phyloP scores from a whole-genome alignment of 2,797 vertebrate species.

The Peromyscus eremicus region DNA sequence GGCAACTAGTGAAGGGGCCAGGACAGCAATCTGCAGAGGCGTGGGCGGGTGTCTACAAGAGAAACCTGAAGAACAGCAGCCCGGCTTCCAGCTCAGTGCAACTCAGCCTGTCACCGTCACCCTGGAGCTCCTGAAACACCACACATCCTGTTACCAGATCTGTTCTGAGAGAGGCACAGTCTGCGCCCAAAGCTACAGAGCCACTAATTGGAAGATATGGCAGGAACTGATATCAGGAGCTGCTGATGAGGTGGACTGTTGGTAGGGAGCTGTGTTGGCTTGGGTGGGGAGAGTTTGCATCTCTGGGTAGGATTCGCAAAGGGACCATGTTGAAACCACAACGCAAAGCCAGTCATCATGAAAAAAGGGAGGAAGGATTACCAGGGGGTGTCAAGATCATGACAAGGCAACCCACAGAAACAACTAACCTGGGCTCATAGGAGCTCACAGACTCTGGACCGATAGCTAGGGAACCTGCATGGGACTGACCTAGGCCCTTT shows the following conservation, averaged over 20 bases:
- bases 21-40: neutral
- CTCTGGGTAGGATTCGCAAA: no score
- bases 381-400: neutral
- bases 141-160: neutral
- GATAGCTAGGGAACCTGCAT: neutral
- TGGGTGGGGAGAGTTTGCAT: neutral
- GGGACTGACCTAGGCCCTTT: neutral
- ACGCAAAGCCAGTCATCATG: neutral
- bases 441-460: neutral
- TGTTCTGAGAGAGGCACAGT: neutral
- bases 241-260: no score
- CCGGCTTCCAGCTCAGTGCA: neutral
- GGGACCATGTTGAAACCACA: neutral
- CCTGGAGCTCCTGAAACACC: neutral
- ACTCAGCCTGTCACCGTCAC: neutral
- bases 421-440: neutral
- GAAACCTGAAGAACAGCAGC: neutral
- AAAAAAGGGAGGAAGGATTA: neutral
- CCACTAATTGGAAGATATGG: neutral
- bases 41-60: conserved; percentile 62
- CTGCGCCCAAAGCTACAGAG: fast-evolving
- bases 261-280: fast-evolving
- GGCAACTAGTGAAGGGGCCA: conserved; percentile 65
- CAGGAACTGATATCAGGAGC: neutral
- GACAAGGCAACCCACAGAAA: neutral